phyloP scores from a whole-genome alignment of 2,113 vertebrate species.

The Vulpes lagopus region DNA sequence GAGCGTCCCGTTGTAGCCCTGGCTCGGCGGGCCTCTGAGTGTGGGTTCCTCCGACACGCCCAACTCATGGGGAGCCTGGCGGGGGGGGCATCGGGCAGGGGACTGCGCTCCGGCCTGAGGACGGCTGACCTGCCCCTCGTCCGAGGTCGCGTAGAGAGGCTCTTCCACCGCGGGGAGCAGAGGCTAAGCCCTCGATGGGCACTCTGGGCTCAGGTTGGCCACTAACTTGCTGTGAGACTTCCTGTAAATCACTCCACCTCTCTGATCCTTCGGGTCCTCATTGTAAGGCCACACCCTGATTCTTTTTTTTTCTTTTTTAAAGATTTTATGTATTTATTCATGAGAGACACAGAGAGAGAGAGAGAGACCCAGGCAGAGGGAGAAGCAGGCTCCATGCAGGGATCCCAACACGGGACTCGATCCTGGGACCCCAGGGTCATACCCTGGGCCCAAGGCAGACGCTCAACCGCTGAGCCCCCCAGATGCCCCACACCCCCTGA shows the following conservation, averaged over 20 bases:
- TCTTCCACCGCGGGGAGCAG: not conserved
- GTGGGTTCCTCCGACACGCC: fast-evolving
- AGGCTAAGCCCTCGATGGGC: not conserved
- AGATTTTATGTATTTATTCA: too few species aligned
- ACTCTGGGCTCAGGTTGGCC: not conserved
- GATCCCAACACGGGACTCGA: too few species aligned
- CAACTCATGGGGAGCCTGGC: not conserved
- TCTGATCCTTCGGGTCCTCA: not conserved
- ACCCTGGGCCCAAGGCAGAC: too few species aligned
- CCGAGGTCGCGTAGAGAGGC: not conserved
- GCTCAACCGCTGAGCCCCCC: too few species aligned
- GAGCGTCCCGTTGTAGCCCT: not conserved
- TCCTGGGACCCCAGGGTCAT: too few species aligned
- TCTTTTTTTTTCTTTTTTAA: not conserved
- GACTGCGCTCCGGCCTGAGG: not conserved
- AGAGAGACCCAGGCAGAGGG: too few species aligned
- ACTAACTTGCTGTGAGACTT: not conserved
- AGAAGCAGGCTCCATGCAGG: too few species aligned
- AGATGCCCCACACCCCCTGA: not conserved
- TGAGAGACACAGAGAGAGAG: too few species aligned
- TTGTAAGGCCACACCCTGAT: fast-evolving
- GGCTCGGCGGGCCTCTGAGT: not conserved
- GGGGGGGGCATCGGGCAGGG: not conserved
- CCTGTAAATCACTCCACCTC: not conserved
- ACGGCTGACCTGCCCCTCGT: not conserved